Evolutionary conservation across 2,113 vertebrate genomes (phyloP).

Genomic region (Urocitellus parryii): DNA sequence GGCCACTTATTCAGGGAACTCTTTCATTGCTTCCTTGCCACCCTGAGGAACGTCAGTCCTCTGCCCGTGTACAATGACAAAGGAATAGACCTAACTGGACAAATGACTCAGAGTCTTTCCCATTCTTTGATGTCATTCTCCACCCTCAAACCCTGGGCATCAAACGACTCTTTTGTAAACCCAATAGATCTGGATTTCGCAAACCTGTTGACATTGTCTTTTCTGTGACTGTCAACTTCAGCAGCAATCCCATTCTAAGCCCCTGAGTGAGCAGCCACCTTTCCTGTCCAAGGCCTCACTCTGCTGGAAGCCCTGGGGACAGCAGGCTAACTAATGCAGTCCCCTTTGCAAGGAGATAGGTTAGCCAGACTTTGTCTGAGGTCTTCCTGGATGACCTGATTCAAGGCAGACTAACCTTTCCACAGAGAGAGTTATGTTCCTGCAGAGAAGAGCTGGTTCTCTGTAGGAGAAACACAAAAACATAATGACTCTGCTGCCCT

Average conservation of each 20-base stretch:
- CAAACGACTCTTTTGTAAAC: background rate
- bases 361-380: background rate
- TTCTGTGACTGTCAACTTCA: background rate
- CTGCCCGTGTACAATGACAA: background rate
- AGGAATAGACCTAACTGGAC: background rate
- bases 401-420: background rate
- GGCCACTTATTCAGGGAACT: too few relatives aligned
- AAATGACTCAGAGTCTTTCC: background rate
- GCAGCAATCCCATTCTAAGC: background rate
- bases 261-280: background rate
- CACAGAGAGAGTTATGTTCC: background rate
- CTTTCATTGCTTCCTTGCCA: fast-evolving
- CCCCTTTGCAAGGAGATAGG: background rate
- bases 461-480: background rate
- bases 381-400: background rate
- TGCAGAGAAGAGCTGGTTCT: background rate
- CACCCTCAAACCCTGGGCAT: background rate
- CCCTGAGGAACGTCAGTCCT: background rate
- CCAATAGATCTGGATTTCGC: background rate
- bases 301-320: background rate
- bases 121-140: background rate
- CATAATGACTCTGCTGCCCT: background rate
- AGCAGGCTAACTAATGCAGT: background rate
- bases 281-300: background rate
- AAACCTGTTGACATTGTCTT: background rate